phyloP scores from a whole-genome alignment of 2,888 invertebrate genomes.

The Drosophila buzzatii region DNA sequence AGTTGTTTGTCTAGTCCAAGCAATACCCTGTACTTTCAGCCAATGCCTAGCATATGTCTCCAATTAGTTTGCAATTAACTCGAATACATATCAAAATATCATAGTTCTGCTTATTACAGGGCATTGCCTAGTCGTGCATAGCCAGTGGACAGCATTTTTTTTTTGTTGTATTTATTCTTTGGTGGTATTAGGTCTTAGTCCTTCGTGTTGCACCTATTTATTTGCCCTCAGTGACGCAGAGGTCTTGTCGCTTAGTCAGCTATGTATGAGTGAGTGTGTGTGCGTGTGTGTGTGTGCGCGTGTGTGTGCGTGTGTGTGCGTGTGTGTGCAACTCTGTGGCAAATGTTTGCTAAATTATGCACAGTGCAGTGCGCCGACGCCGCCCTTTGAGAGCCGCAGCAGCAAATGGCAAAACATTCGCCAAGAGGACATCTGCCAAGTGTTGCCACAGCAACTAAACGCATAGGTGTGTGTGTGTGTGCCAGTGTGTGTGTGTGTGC shows the following conservation, averaged over 20 bases:
- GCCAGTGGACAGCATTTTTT: neutral
- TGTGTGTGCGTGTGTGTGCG: neutral
- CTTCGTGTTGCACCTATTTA: constrained; percentile 22
- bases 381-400: constrained; percentile 31
- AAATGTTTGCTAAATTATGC: constrained; percentile 70
- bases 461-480: neutral
- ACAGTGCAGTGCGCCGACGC: constrained; percentile 46
- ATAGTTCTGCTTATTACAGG: neutral
- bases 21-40: constrained; percentile 1
- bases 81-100: no score
- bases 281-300: neutral
- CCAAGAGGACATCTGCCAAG: constrained; percentile 30
- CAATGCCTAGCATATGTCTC: neutral
- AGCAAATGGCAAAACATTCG: constrained; percentile 18
- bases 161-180: neutral
- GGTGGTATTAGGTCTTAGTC: constrained; percentile 2
- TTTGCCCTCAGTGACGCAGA: constrained; percentile 12
- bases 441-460: constrained; percentile 17
- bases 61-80: neutral
- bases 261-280: neutral
- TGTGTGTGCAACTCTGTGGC: constrained; percentile 31
- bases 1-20: neutral
- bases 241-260: constrained; percentile 14
- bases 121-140: neutral
- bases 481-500: neutral